phyloP scores from a whole-genome alignment of 1,140 invertebrate species.

The Acyrthosiphon pisum region DNA sequence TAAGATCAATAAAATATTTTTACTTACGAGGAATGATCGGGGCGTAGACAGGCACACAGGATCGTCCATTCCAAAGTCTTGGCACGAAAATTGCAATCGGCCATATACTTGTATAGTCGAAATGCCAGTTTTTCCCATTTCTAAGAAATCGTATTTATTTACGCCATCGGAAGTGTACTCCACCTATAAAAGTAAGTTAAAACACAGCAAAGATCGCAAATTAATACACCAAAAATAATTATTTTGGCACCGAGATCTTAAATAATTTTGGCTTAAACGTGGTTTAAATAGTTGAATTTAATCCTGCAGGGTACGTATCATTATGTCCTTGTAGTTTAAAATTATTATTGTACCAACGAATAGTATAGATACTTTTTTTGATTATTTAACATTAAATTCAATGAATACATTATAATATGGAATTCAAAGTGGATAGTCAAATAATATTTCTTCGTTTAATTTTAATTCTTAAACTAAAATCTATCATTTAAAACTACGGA shows the following conservation, averaged over 20 bases:
- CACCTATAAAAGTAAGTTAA: slow-evolving; percentile 30
- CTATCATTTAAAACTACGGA: background rate
- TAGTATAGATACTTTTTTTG: background rate
- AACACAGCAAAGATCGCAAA: background rate
- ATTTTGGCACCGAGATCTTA: background rate
- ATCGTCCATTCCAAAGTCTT: slow-evolving; percentile 83
- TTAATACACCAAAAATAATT: slow-evolving; percentile 8
- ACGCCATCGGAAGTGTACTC: slow-evolving; percentile 30
- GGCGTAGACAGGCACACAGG: slow-evolving; percentile 90
- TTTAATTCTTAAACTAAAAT: background rate
- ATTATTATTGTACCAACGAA: background rate
- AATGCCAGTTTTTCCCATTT: slow-evolving; percentile 83
- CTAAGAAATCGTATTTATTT: slow-evolving; percentile 65
- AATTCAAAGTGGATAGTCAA: background rate
- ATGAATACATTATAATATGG: background rate
- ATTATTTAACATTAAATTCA: background rate
- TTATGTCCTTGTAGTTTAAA: background rate
- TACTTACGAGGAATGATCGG: slow-evolving; percentile 84
- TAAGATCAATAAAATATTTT: background rate
- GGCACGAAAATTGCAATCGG: slow-evolving; percentile 87
- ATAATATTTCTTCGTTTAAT: background rate
- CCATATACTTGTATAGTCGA: slow-evolving; percentile 86
- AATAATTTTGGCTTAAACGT: background rate
- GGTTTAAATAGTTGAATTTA: background rate
- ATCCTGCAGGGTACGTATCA: background rate